Base-by-base conservation (phyloP, 1,140 invertebrate species). In the Octopus sinensis region DNA sequence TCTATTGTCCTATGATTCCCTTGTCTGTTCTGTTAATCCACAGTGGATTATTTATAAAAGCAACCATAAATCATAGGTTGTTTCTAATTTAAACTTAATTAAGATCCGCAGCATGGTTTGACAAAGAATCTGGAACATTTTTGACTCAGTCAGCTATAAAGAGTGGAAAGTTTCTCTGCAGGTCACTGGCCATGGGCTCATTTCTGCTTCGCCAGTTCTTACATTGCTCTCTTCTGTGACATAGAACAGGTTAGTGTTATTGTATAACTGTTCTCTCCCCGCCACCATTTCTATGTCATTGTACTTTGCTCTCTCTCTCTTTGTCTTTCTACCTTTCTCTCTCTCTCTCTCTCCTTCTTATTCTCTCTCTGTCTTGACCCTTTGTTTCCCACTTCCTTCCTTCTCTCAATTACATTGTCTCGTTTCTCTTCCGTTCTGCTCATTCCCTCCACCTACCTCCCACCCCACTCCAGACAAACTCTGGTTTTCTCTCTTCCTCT, bases 261-360 rank as follows among this genome's bases (percentile, higher is more conserved):
- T 43, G 30, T 43, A 43, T 43, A 43, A 43, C 30, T 23, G 23
- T 23, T 23, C 23, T 23, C 80, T 4, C 80, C 75, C 53, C 75
- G 56, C 10, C 62, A 17, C 71, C 75, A 43, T 76, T 62, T 13
- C 12, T 78, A 76, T 81, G 7, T 52, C 78, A 52, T 53, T n/a
- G 6, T 53, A 13, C 6, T 23, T 43, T 79, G n/a, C n/a, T 79
- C n/a, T 52, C 3, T 3, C 52, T 17, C 17, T 79, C 53, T 52
- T 79, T 23, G 23, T n/a, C 52, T 30, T 13, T 17, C 23, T 30
- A 6, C 13, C 17, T 79, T 3, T 43, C 43, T 76, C n/a, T 9
- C n/a, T 30, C 43, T 76, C 53, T 43, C 80, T 80, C 17, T 76
- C 1, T 77, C 4, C 71, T 77, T n/a, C 77, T 6, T 17, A 43